Evolutionary conservation across 2,113 vertebrate species (phyloP).

Genomic region (Euleptes europaea): DNA sequence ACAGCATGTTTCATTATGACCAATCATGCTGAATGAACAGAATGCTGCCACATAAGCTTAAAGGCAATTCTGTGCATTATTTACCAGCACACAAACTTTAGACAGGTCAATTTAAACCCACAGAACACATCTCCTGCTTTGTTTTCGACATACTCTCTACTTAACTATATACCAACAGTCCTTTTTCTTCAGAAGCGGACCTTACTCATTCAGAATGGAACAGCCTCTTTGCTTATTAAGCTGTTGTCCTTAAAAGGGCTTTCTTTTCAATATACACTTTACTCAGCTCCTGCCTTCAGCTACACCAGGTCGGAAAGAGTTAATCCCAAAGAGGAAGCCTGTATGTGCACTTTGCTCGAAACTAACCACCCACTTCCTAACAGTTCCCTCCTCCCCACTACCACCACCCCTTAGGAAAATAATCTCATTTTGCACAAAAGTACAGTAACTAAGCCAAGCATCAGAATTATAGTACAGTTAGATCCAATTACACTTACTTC

Average conservation of each 20-base stretch:
- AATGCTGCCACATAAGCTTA: not conserved
- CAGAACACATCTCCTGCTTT: slow-evolving; percentile 7
- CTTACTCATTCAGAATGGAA: slow-evolving; percentile 75
- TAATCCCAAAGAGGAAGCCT: slow-evolving; percentile 77
- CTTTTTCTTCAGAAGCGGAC: slow-evolving; percentile 64
- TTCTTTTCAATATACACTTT: slow-evolving; percentile 30
- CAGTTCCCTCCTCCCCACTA: slow-evolving; percentile 66
- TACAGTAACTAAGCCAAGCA: slow-evolving; percentile 62
- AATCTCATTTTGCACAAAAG: slow-evolving; percentile 56
- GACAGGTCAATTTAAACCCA: not conserved
- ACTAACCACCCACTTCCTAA: slow-evolving; percentile 82
- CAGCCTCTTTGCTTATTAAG: slow-evolving; percentile 75
- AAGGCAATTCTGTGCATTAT: not conserved
- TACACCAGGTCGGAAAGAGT: slow-evolving; percentile 73
- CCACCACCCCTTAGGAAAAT: slow-evolving; percentile 21
- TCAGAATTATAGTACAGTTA: slow-evolving; percentile 43
- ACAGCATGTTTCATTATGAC: not conserved
- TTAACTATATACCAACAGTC: slow-evolving; percentile 47
- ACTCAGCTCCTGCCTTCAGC: not conserved
- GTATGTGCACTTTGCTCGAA: slow-evolving; percentile 76
- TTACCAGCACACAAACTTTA: not conserved
- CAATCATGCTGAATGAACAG: not conserved
- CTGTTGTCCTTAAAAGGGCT: slow-evolving; percentile 55
- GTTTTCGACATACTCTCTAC: slow-evolving; percentile 56
- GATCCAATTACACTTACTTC: slow-evolving; percentile 58